These are phyloP conservation scores for Augochlorella aurata DNA, from an alignment of 2,888 invertebrate species.

Conservation along the genomic window DNA sequence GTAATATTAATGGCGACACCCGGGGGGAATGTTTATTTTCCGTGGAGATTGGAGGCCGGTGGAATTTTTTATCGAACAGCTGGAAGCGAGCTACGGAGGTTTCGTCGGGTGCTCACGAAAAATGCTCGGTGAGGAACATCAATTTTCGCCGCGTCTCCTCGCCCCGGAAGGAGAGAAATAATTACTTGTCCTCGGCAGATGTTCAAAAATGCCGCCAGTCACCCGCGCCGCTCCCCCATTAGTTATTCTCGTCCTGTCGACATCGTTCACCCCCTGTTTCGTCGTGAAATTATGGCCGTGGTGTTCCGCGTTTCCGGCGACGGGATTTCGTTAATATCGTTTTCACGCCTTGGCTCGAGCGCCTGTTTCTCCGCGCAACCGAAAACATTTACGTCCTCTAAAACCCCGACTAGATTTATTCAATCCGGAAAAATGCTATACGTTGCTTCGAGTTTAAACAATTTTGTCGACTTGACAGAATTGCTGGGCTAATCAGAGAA, in stretches of 20 bases:
- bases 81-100: constrained; percentile 2
- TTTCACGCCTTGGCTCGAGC: constrained; percentile 24
- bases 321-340: constrained; percentile 35
- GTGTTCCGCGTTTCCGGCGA: constrained; percentile 47
- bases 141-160: constrained; percentile 22
- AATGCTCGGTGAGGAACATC: constrained; percentile 17
- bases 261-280: constrained; percentile 57
- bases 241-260: constrained; percentile 65
- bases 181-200: constrained; percentile 66
- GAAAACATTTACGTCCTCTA: neutral
- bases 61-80: constrained; percentile 34
- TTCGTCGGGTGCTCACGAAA: neutral
- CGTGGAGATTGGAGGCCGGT: constrained; percentile 4
- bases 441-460: neutral
- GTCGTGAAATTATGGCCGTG: constrained; percentile 59
- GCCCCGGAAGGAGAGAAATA: constrained; percentile 52
- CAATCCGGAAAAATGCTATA: neutral
- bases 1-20: constrained; percentile 16
- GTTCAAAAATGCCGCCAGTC: constrained; percentile 51
- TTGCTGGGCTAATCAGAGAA: neutral
- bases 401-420: neutral
- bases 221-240: constrained; percentile 51
- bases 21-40: constrained; percentile 17
- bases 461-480: neutral
- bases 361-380: neutral